Base-by-base conservation (phyloP, 2,113 vertebrate species). In the Elgaria multicarinata region DNA sequence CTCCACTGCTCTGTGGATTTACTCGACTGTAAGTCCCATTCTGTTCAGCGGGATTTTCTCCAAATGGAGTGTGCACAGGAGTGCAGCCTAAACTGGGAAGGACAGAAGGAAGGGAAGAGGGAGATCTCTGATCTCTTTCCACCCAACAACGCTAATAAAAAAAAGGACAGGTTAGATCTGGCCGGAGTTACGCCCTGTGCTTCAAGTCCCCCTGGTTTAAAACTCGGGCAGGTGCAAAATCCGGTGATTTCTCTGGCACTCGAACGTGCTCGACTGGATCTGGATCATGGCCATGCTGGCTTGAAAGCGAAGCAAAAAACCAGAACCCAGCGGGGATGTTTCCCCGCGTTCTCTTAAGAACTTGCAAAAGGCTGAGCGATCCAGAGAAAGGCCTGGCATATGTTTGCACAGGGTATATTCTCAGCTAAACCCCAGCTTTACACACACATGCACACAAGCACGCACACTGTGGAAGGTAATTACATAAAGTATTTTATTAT, bases 401-500 rank as follows among this genome's bases (percentile, higher is more conserved):
- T 72, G 50, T 72, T 33, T 58, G 77, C 14, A 24, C 16, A 22
- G 46, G 39, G 18, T n/a, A 39, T 71, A 80, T 71, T 39, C 66
- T 16, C 3, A 7, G 10, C 36, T 7, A 7, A 46, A 72, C 55
- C 71, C 28, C 2, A 6, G 0, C 28, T 10, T 4, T 22, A 0
- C 14, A 39, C 39, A 33, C 87, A 71, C 67, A 87, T 69, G 80
- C 90, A 91, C 90, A 80, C 0, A 0, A 66, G 80, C 91, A 78
- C 0, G 6, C 39, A 1, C 13, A 1, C 87, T 77, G 89, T 87
- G 42, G 91, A 95, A 94, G 91, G 85, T 78, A 90, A 92, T 93
- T 94, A 93, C 92, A 94, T 95, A 75, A 96, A 97, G 95, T 79
- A 95, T 95, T 96, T 96, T 95, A 95, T 95, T 95, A 95, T 96